These are phyloP conservation scores for Pachypanchax playfairii DNA, from an alignment of 2,113 vertebrate genomes.

Conservation along the genomic window DNA sequence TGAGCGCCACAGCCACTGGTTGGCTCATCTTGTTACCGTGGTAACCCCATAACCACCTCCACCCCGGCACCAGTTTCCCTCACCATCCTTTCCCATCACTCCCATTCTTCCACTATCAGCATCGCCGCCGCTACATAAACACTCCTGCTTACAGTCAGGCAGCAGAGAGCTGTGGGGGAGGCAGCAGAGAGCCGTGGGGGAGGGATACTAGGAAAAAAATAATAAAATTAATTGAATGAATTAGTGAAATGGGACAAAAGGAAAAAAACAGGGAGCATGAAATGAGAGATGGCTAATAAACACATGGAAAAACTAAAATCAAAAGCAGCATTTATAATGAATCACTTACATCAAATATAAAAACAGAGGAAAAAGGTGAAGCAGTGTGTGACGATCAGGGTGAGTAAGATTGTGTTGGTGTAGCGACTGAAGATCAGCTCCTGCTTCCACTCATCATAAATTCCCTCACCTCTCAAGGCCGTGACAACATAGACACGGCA, in stretches of 20 bases:
- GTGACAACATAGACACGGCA: slow-evolving; percentile 37
- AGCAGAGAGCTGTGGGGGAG: slow-evolving; percentile 49
- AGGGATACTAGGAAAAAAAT: slow-evolving; percentile 36
- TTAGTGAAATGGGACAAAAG: slow-evolving; percentile 32
- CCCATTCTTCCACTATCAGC: slow-evolving; percentile 56
- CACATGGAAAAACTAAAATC: neutral
- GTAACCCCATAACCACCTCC: slow-evolving; percentile 55
- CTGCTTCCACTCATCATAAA: slow-evolving; percentile 52
- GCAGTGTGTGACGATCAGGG: slow-evolving; percentile 2
- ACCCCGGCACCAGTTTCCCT: slow-evolving; percentile 22
- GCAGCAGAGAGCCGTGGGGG: slow-evolving; percentile 47
- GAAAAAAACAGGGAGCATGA: slow-evolving; percentile 9
- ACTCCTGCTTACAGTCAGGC: slow-evolving; percentile 35
- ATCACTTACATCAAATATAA: neutral
- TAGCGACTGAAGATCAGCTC: slow-evolving; percentile 30
- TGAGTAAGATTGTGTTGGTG: slow-evolving; percentile 23
- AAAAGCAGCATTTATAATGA: neutral
- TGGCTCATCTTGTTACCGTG: slow-evolving; percentile 72
- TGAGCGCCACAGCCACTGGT: slow-evolving; percentile 53
- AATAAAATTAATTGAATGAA: slow-evolving; percentile 25
- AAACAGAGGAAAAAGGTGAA: slow-evolving; percentile 6
- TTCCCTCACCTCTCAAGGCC: slow-evolving; percentile 53
- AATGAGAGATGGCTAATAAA: slow-evolving; percentile 20
- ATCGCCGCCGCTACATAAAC: slow-evolving; percentile 20
- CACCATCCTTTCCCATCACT: slow-evolving; percentile 54